A percentile compares a stretch with the other conserved stretches of the same genome.
phyloP scores from a whole-genome alignment of 2,113 vertebrate species.

The Ardeotis arabs region DNA sequence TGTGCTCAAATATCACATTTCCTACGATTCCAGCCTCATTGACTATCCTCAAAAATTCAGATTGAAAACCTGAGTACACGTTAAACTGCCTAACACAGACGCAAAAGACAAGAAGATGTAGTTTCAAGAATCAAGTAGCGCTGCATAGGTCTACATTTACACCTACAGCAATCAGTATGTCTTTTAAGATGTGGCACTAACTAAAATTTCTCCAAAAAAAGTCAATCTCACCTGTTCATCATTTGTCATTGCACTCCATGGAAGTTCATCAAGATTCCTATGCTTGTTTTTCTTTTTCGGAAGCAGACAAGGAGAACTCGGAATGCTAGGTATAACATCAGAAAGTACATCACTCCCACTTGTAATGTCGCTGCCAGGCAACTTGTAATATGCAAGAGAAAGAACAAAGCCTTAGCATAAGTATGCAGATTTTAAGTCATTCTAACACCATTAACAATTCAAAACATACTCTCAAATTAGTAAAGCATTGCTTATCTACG shows the following conservation, averaged over 20 bases:
- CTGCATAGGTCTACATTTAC: not conserved
- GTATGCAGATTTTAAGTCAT: not conserved
- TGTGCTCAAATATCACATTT: not conserved
- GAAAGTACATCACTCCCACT: slow-evolving; percentile 97
- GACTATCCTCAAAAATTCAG: not conserved
- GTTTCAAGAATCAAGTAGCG: not conserved
- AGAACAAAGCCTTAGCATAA: slow-evolving; percentile 26
- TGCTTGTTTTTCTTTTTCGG: slow-evolving; percentile 94
- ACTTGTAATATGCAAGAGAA: slow-evolving; percentile 73
- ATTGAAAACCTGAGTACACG: not conserved
- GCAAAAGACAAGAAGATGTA: not conserved
- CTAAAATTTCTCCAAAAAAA: not conserved
- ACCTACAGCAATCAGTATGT: not conserved
- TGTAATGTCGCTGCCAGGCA: slow-evolving; percentile 95
- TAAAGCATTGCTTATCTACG: not conserved
- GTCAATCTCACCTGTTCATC: slow-evolving; percentile 88
- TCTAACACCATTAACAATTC: slow-evolving; percentile 12
- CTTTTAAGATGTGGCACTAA: not conserved
- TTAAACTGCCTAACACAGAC: not conserved
- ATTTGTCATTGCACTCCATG: slow-evolving; percentile 98
- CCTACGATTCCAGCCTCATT: not conserved
- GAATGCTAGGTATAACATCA: slow-evolving; percentile 96
- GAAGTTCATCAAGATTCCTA: slow-evolving; percentile 94
- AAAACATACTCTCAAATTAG: slow-evolving; percentile 39
- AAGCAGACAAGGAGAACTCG: slow-evolving; percentile 92